Evolutionary conservation across 2,797 vertebrate genomes (phyloP).

Genomic region (Microhierax caerulescens): DNA sequence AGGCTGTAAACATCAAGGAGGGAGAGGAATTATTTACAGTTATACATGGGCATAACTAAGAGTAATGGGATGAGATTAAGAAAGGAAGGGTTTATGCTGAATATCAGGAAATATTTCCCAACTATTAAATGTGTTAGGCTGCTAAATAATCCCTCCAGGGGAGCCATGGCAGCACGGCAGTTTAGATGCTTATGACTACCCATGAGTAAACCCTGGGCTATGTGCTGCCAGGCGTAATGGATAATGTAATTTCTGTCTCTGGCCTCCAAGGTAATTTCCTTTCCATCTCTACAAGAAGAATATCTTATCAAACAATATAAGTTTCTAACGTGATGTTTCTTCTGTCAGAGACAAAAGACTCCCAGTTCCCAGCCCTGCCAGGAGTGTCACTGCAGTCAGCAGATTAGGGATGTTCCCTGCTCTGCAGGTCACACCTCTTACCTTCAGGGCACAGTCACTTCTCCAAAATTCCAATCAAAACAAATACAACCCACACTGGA

Average conservation of each 20-base stretch:
- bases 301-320: neutral
- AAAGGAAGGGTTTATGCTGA: neutral
- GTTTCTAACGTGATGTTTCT: neutral
- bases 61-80: conserved; percentile 39
- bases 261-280: conserved; percentile 19
- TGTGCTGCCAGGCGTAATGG: neutral
- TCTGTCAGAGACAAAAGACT: neutral
- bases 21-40: conserved; percentile 5
- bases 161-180: neutral
- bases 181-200: neutral
- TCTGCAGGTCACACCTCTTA: neutral
- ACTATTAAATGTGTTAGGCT: neutral
- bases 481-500: neutral
- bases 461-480: neutral
- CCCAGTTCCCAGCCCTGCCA: neutral
- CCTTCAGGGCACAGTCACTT: neutral
- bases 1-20: conserved; percentile 10
- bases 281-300: neutral
- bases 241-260: neutral
- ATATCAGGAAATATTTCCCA: conserved; percentile 22
- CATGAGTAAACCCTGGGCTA: conserved; percentile 34
- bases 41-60: neutral
- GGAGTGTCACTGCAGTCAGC: neutral
- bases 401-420: neutral
- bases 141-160: conserved; percentile 25